Percentiles rank a stretch among this genome's conserved stretches.
These are phyloP conservation scores for Blera fallax DNA, from an alignment of 2,888 invertebrate genomes.

Conservation along the genomic window DNA sequence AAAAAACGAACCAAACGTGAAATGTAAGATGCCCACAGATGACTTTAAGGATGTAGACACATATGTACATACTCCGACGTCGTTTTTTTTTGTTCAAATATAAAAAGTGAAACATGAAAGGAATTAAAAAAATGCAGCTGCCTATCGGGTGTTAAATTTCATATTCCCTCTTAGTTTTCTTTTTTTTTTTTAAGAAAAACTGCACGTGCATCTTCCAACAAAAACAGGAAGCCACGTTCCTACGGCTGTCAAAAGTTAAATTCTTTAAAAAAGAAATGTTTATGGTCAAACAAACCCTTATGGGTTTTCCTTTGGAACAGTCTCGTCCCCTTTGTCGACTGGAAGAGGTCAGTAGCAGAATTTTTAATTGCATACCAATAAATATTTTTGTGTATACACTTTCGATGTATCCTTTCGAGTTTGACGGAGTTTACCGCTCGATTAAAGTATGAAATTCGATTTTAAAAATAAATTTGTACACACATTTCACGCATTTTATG, in stretches of 20 bases:
- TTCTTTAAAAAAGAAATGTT: slow-evolving; percentile 41
- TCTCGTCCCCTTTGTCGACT: not conserved
- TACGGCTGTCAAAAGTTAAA: slow-evolving; percentile 55
- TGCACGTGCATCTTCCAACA: slow-evolving; percentile 54
- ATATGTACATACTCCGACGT: slow-evolving; percentile 61
- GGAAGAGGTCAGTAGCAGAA: slow-evolving; percentile 37
- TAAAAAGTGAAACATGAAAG: slow-evolving; percentile 60
- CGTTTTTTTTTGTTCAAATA: slow-evolving; percentile 14
- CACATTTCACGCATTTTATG: slow-evolving; percentile 52
- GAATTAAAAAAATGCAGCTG: slow-evolving; percentile 71
- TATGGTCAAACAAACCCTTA: slow-evolving; percentile 57
- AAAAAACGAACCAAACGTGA: slow-evolving; percentile 30
- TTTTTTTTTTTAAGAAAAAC: slow-evolving; percentile 22
- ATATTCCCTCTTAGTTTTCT: slow-evolving; percentile 17
- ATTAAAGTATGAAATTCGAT: slow-evolving; percentile 67
- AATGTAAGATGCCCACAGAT: slow-evolving; percentile 67
- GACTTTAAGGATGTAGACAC: slow-evolving; percentile 63
- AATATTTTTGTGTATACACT: slow-evolving; percentile 20
- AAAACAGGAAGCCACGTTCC: slow-evolving; percentile 70
- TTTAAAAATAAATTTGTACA: slow-evolving; percentile 60
- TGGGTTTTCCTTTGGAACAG: not conserved
- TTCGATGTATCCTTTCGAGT: slow-evolving; percentile 11
- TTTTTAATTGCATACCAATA: slow-evolving; percentile 61
- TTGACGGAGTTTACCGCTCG: not conserved
- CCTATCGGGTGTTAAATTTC: slow-evolving; percentile 64